Evolutionary conservation across 2,113 vertebrate genomes (phyloP).

Genomic region (Zootoca vivipara): DNA sequence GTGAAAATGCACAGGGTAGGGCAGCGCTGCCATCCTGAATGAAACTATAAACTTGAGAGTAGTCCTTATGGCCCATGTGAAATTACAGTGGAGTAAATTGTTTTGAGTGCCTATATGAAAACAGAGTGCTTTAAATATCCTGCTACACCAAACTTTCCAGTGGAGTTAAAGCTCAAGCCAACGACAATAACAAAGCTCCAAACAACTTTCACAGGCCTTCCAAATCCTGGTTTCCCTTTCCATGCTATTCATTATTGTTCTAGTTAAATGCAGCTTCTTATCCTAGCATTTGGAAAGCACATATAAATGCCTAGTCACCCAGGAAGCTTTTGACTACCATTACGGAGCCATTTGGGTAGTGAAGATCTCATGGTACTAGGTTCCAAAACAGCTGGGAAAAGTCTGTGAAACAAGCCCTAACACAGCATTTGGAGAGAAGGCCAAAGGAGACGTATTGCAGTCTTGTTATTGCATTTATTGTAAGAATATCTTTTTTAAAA

Average conservation of each 20-base stretch:
- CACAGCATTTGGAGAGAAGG: not conserved
- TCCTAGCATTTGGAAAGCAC: not conserved
- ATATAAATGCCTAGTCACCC: not conserved
- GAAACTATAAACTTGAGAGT: not conserved
- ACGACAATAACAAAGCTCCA: not conserved
- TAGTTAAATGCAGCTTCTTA: not conserved
- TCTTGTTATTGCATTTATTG: not conserved
- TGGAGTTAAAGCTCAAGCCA: not conserved
- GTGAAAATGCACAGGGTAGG: constrained; percentile 12
- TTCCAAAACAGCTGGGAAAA: not conserved
- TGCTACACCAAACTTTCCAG: not conserved
- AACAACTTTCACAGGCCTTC: not conserved
- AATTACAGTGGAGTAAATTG: not conserved
- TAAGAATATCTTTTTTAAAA: not conserved
- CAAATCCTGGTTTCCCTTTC: too few species aligned
- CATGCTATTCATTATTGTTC: not conserved
- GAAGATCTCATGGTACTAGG: not conserved
- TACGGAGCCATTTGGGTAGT: not conserved
- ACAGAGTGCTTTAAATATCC: too few species aligned
- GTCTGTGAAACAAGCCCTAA: not conserved
- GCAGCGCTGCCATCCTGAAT: not conserved
- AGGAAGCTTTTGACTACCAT: not conserved
- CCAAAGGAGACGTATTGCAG: too few species aligned
- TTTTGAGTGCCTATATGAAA: not conserved
- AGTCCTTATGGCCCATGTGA: not conserved